Base-by-base conservation (phyloP, 2,888 invertebrate species). In the Doris montereyensis region DNA sequence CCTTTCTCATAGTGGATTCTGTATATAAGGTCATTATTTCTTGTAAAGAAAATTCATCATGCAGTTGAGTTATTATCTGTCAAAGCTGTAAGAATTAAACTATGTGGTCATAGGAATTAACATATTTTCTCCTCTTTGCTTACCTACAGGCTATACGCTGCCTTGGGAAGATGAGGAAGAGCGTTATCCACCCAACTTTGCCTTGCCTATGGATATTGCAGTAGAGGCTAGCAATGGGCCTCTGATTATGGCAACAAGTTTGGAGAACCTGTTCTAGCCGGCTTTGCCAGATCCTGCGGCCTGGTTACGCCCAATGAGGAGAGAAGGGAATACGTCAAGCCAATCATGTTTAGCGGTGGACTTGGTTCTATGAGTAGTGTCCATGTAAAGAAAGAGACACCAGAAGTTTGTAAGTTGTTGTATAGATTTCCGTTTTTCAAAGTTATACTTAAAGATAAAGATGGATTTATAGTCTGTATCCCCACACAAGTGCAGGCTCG, bases 211-310 rank as follows among this genome's bases (percentile, higher is more conserved):
- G 17, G 95, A 97, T 90, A 95, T 99, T 67, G 94, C 97, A 26
- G 95, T 99, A 34, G 97, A 98, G 91, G 99, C 98, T 0, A 97
- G 97, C 90, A 97, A 99, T 90, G 99, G 99, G 99, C 98, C 1
- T 98, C 98, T 0, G 99, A 99, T 91, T 99, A 99, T 91, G 99
- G 99, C 5, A 99, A 99, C 92, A 99, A 99, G 92, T 99, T 99
- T 92, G 99, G 98, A 0, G 99, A 99, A 91, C 99, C 99, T 0
- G 94, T 99, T 0, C 94, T 99, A 83, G 92, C 94, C 87, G 99
- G 99, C 4, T 99, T 98, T 91, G 95, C 95, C 0, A 94, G 98
- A 77, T 96, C 97, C 0, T 99, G 96, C 90, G 98, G 98, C 0
- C 92, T 96, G 89, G 92, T 93, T 28, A 94, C 95, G 57, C 80